Evolutionary conservation across 2,888 invertebrate genomes (phyloP), one percentile per base, ranked within the genome.

Genomic region (Drosophila yooni): DNA sequence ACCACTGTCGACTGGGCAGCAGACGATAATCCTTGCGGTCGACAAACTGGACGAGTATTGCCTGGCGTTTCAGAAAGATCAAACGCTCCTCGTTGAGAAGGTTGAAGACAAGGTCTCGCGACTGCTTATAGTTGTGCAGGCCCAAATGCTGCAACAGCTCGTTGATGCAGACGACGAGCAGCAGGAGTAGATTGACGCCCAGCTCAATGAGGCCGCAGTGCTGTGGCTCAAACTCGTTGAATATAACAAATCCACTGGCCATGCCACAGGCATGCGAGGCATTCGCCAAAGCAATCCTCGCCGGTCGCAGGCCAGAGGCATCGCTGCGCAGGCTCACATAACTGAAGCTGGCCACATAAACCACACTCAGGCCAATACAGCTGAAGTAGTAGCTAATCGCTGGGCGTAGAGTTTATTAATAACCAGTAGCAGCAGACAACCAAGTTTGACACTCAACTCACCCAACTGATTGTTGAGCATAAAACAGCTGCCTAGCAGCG

Each of bases 361-460:
- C 67, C 0, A 89, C 81, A 48, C 89, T 81, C 40, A 82, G 43
- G 21, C 91, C 88, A 51, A 88, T 79, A 54, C 91, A 91, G 64
- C 85, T 86, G 38, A 92, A 92, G 74, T 90, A 91, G 63, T 89
- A 91, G 76, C 89, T 88, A 29, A 88, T 77, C 34, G 83, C 91
- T 92, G 58, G 5, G 0, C 2, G 18, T 1, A 2, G 1, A 51
- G 25, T 6, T 31, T 6, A 31, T 31, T 43, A 31, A 25, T 18
- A 21, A 40, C 21, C 34, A 18, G 2, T 2, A 5, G 3, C 2
- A 3, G 11, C 2, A 1, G 1, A 29, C 11, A 2, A 4, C 7
- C 15, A 1, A 2, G 2, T 11, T n/a, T 4, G 8, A 7, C 43
- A 15, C n/a, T 52, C 8, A 60, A 73, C 90, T 84, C 57, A 91